Evolutionary conservation across 2,888 invertebrate species (phyloP), one percentile per base, ranked within the genome.

Genomic region (Cosmopolites sordidus): DNA sequence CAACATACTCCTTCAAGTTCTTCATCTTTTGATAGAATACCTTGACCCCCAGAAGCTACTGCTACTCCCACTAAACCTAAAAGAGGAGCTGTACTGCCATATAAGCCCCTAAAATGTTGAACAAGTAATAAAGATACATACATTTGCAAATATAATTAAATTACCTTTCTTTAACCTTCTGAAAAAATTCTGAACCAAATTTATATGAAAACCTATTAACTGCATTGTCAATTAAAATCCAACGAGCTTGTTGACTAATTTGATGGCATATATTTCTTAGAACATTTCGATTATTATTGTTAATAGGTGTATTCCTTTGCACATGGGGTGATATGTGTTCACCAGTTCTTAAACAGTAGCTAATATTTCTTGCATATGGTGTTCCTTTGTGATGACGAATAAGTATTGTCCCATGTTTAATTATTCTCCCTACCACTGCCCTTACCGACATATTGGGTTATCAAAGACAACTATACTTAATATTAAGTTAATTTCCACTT

Each of bases 1-100:
- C 83, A 83, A 65, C 88, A 89, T 33, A 89, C 80, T 38, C 84
- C 84, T 73, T 89, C 88, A 22, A 87, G 69, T 73, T 89, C 87
- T 69, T 88, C 86, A 64, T 88, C 85, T 66, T 84, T 85, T 1
- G 86, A 87, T 17, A 89, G 69, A 54, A 87, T 81, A 14, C 87
- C 87, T 43, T 82, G 81, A 4, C 86, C 86, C 2, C 86, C 86
- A 5, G 86, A 83, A 8, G 86, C 87, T 61, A 88, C 72, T 51
- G 86, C 85, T 0, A 87, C 82, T 4, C 87, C 85, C 51, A 88
- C 83, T 14, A 88, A 69, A 4, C 87, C 86, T 66, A 88, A 86
- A 63, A 87, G 85, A 3, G 87, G 87, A 6, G 80, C 81, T 0
- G 86, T 83, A 69, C 87, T 83, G 0, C 86, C 86, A 69, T 79